A percentile compares a stretch with the other conserved stretches of the same genome.
phyloP scores from a whole-genome alignment of 2,113 vertebrate species.

The Empidonax alnorum region DNA sequence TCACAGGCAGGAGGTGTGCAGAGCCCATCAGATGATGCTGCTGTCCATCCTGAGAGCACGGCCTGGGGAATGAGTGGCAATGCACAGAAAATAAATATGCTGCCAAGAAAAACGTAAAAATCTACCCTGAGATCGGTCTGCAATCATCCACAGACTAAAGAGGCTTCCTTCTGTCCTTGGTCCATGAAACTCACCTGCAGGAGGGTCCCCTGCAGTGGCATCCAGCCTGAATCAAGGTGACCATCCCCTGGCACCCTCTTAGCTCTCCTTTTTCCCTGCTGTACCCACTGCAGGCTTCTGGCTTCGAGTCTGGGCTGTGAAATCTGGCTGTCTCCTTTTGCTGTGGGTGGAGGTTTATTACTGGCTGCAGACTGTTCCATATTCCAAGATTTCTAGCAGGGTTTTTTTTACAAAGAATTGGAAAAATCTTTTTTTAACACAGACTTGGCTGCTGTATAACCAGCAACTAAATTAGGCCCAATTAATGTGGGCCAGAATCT shows the following conservation, averaged over 20 bases:
- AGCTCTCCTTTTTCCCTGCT: neutral
- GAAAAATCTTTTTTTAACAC: neutral
- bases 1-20: neutral
- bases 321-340: neutral
- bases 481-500: neutral
- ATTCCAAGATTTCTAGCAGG: neutral
- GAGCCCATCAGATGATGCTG: neutral
- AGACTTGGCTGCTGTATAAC: neutral
- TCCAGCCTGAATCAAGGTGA: neutral
- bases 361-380: neutral
- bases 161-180: neutral
- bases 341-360: neutral
- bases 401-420: neutral
- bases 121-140: neutral
- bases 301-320: neutral
- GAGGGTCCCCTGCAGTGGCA: neutral
- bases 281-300: neutral
- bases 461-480: neutral
- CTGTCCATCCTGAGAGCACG: neutral
- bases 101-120: neutral
- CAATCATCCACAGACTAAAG: neutral
- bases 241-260: neutral
- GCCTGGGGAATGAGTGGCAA: neutral
- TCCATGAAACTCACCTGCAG: neutral
- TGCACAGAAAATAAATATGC: neutral